These are phyloP conservation scores for Protonibea diacanthus DNA, from an alignment of 2,797 vertebrate genomes.

Conservation along the genomic window DNA sequence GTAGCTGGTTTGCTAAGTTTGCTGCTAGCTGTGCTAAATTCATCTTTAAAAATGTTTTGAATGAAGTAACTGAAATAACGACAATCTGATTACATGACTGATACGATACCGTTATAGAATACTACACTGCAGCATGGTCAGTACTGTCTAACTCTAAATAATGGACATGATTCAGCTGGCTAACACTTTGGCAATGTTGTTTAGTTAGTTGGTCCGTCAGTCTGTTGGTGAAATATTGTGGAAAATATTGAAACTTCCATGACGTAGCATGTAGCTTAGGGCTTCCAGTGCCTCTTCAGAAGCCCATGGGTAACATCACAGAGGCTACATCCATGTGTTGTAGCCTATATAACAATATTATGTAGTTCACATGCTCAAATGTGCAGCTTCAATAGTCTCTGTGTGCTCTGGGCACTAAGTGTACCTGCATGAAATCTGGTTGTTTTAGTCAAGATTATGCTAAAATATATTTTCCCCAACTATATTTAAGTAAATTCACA, in stretches of 20 bases:
- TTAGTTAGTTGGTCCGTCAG: not conserved
- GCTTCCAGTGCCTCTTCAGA: no score
- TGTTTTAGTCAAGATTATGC: no score
- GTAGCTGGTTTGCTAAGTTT: not conserved
- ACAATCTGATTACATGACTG: not conserved
- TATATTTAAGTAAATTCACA: no score
- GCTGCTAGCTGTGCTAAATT: not conserved
- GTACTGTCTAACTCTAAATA: not conserved
- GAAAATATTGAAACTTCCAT: not conserved
- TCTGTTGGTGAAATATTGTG: not conserved
- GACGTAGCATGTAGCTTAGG: not conserved
- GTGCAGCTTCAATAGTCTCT: no score
- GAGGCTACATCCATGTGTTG: no score
- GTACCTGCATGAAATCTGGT: no score
- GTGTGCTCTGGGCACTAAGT: no score
- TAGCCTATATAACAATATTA: no score
- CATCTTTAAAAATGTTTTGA: not conserved
- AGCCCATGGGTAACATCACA: no score
- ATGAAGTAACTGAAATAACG: not conserved
- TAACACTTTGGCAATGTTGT: not conserved
- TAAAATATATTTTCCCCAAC: no score
- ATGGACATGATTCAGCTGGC: not conserved
- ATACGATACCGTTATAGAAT: not conserved
- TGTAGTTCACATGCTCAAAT: no score
- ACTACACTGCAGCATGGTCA: not conserved